phyloP scores from a whole-genome alignment of 2,888 invertebrate genomes.

The Enoplolaimus lenunculus region DNA sequence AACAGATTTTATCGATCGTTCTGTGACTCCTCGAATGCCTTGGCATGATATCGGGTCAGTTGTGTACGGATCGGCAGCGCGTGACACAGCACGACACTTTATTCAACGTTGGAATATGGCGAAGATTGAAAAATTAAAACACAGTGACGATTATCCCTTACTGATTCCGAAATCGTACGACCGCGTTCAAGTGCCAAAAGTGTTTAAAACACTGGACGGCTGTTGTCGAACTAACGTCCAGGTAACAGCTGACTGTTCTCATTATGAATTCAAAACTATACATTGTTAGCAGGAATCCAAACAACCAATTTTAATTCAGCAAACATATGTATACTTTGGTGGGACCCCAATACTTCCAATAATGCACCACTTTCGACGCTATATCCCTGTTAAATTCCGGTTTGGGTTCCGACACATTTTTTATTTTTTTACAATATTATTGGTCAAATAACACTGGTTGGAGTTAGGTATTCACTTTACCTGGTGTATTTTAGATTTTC shows the following conservation, averaged over 20 bases:
- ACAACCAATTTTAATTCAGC: no score
- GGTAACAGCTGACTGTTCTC: conserved; percentile 24
- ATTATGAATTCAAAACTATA: not conserved
- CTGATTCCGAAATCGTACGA: conserved; percentile 45
- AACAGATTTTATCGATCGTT: conserved; percentile 46
- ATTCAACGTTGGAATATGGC: conserved; percentile 47
- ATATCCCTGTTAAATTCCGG: no score
- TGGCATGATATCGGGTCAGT: conserved; percentile 48
- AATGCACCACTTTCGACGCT: no score
- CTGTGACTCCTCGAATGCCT: conserved; percentile 46
- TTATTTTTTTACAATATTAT: no score
- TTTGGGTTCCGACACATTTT: no score
- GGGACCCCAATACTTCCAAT: no score
- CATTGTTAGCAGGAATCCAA: no score
- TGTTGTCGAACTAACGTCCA: not conserved
- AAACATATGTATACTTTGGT: no score
- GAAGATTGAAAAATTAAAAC: conserved; percentile 39
- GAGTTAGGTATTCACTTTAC: no score
- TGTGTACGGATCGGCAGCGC: conserved; percentile 45
- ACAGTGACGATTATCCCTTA: conserved; percentile 42
- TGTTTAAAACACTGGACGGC: conserved; percentile 24
- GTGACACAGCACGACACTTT: conserved; percentile 48
- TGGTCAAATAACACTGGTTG: no score
- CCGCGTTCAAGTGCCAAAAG: conserved; percentile 29
- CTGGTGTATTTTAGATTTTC: no score